Evolutionary conservation across 2,888 invertebrate genomes (phyloP).

Genomic region (Eilema caniola): DNA sequence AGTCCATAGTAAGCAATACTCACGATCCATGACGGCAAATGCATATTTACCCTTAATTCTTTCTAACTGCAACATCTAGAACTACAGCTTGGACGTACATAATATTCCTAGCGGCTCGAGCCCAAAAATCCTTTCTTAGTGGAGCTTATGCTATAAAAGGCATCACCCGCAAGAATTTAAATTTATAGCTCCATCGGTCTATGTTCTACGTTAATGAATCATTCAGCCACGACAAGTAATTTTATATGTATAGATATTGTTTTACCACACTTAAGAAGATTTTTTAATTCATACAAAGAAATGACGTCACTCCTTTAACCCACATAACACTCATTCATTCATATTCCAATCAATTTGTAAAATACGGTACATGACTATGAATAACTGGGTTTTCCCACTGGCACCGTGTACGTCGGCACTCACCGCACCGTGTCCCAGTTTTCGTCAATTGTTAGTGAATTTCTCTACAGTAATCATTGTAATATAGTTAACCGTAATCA

Average conservation of each 20-base stretch:
- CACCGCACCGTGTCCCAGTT: constrained; percentile 33
- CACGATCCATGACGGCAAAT: no score
- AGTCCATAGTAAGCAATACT: no score
- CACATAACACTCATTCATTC: constrained; percentile 6
- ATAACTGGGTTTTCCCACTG: constrained; percentile 30
- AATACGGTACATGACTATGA: constrained; percentile 8
- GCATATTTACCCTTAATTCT: neutral
- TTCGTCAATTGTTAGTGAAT: constrained; percentile 37
- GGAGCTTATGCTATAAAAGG: no score
- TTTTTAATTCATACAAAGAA: neutral
- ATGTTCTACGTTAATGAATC: no score
- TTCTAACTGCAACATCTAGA: neutral
- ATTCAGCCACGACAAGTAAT: no score
- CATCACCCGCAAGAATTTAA: no score
- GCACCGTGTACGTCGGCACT: constrained; percentile 27
- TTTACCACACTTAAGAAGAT: no score
- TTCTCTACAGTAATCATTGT: constrained; percentile 40
- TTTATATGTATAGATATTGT: no score
- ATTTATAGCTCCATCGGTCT: no score
- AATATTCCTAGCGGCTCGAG: no score
- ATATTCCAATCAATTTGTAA: constrained; percentile 16
- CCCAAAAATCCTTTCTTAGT: no score
- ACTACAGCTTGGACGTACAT: no score
- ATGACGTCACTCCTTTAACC: neutral
- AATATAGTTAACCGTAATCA: constrained; percentile 39